These are phyloP conservation scores for Nebria brevicollis DNA, from an alignment of 2,888 invertebrate genomes.

Conservation along the genomic window DNA sequence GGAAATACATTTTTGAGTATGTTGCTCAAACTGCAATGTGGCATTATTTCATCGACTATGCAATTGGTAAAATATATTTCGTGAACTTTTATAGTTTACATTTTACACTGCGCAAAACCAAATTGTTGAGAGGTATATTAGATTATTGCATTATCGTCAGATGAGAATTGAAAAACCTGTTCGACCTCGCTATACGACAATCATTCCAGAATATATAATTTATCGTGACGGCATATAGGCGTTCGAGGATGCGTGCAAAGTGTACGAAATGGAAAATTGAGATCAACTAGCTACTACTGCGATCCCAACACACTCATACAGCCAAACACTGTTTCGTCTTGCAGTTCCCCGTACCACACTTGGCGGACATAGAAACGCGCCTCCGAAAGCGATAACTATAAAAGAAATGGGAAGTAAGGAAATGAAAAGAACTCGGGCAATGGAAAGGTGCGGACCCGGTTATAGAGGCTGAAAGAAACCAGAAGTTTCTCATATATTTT, in stretches of 20 bases:
- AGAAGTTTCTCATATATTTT: slow-evolving; percentile 22
- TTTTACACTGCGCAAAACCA: too few relatives aligned
- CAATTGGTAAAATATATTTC: background rate
- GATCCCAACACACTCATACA: background rate
- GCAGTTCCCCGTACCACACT: background rate
- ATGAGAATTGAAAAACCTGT: slow-evolving; percentile 14
- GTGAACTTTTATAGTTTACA: background rate
- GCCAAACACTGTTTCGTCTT: background rate
- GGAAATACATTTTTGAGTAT: background rate
- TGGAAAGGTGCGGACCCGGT: slow-evolving; percentile 44
- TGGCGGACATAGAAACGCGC: slow-evolving; percentile 21
- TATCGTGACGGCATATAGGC: slow-evolving; percentile 35
- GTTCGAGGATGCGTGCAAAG: slow-evolving; percentile 37
- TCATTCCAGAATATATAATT: slow-evolving; percentile 38
- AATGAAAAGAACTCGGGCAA: slow-evolving; percentile 57
- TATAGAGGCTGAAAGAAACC: background rate
- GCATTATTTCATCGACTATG: background rate
- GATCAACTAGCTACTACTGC: slow-evolving; percentile 41
- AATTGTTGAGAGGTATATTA: background rate
- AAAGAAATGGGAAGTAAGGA: slow-evolving; percentile 60
- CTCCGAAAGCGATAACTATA: slow-evolving; percentile 57
- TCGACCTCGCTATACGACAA: background rate
- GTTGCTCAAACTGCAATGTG: background rate
- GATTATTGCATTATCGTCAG: background rate
- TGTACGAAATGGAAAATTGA: slow-evolving; percentile 47